These are phyloP conservation scores for Acleris sparsana DNA, from an alignment of 2,888 invertebrate species.

Conservation along the genomic window DNA sequence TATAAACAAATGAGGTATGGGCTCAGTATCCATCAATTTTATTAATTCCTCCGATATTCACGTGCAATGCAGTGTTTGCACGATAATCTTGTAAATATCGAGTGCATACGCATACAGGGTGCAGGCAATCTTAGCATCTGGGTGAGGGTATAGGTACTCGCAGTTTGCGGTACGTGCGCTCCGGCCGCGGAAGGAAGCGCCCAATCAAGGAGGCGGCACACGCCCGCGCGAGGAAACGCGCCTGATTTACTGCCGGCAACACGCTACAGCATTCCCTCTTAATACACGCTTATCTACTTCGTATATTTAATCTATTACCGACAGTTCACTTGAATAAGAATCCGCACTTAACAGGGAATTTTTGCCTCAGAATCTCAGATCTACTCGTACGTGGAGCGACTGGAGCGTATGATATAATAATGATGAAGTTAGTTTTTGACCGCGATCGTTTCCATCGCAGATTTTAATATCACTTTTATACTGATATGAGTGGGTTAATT, in stretches of 20 bases:
- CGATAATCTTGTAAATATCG: neutral
- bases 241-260: slow-evolving; percentile 45
- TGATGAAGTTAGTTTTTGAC: too few species aligned
- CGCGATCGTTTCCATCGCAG: too few species aligned
- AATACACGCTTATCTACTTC: slow-evolving; percentile 36
- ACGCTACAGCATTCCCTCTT: slow-evolving; percentile 31
- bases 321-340: slow-evolving; percentile 13
- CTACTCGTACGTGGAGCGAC: too few species aligned
- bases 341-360: neutral
- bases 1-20: slow-evolving; percentile 10
- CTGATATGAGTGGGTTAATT: too few species aligned
- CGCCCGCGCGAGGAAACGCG: slow-evolving; percentile 40
- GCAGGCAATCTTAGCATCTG: neutral
- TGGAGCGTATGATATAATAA: too few species aligned
- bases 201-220: slow-evolving; percentile 46
- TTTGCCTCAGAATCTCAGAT: neutral
- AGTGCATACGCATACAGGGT: neutral
- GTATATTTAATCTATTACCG: slow-evolving; percentile 33
- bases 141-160: slow-evolving; percentile 10
- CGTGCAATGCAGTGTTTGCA: neutral
- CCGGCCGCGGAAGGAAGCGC: slow-evolving; percentile 45
- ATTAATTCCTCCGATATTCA: slow-evolving; percentile 13
- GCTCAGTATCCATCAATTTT: slow-evolving; percentile 12
- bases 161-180: slow-evolving; percentile 33
- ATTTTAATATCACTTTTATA: too few species aligned